A percentile compares a stretch with the other conserved stretches of the same genome.
Evolutionary conservation across 2,113 vertebrate species (phyloP).

Genomic region (Beaufortia kweichowensis): DNA sequence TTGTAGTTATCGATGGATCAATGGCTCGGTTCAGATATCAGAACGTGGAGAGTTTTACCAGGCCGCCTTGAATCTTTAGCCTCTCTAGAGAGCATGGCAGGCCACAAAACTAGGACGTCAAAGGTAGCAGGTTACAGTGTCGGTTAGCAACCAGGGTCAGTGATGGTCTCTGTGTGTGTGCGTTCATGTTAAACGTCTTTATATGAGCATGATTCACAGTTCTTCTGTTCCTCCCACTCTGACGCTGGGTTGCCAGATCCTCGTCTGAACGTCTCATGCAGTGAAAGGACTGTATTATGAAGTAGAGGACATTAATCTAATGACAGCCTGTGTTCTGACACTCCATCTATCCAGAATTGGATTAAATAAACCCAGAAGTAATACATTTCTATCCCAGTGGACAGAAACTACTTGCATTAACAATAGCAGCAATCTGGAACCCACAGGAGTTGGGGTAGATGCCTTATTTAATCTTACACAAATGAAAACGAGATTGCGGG

Average conservation of each 20-base stretch:
- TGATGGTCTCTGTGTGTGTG: constrained; percentile 18
- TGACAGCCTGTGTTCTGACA: constrained; percentile 10
- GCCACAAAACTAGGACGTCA: not conserved
- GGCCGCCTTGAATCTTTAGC: constrained; percentile 10
- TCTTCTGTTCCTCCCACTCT: constrained; percentile 37
- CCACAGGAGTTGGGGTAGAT: not conserved
- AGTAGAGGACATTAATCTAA: constrained; percentile 42
- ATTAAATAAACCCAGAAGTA: constrained; percentile 19
- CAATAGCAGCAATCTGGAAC: constrained; percentile 25
- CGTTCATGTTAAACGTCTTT: constrained; percentile 1
- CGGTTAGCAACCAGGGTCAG: constrained; percentile 11
- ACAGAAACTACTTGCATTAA: constrained; percentile 25
- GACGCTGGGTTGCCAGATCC: constrained; percentile 21
- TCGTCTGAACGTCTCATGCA: constrained; percentile 15
- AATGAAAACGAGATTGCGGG: no score
- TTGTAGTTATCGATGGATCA: not conserved
- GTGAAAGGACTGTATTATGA: constrained; percentile 31
- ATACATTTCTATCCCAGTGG: constrained; percentile 1
- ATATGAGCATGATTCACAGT: constrained; percentile 31
- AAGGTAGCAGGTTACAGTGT: constrained; percentile 3
- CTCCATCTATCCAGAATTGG: constrained; percentile 25
- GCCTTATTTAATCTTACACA: no score
- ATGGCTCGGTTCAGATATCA: constrained; percentile 15
- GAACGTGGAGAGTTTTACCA: not conserved
- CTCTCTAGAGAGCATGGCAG: constrained; percentile 2